Evolutionary conservation across 2,797 vertebrate genomes (phyloP).

Genomic region (Gallirallus australis): DNA sequence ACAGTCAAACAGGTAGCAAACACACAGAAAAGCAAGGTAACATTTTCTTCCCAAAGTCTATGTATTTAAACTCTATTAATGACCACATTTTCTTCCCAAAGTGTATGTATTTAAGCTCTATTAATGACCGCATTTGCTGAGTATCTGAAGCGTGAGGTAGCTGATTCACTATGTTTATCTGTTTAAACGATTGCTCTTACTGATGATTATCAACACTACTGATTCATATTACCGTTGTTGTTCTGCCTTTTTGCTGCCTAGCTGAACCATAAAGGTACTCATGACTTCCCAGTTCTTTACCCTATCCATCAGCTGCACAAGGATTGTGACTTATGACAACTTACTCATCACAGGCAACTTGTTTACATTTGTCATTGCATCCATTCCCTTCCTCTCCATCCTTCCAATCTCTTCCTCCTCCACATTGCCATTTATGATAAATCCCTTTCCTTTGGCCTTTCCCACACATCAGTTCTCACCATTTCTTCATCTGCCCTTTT

Average conservation of each 20-base stretch:
- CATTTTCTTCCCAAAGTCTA: neutral
- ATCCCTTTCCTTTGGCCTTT: neutral
- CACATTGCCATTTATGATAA: neutral
- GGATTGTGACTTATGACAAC: neutral
- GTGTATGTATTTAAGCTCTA: neutral
- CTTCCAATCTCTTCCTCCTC: neutral
- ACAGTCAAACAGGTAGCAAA: slow-evolving; percentile 5
- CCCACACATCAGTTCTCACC: neutral
- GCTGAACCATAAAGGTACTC: neutral
- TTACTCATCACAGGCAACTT: neutral
- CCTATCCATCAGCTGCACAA: neutral
- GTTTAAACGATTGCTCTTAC: neutral
- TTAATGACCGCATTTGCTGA: neutral
- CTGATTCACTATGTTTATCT: slow-evolving; percentile 8
- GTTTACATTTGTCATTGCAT: neutral
- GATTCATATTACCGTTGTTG: slow-evolving; percentile 9
- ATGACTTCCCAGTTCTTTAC: neutral
- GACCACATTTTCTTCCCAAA: neutral
- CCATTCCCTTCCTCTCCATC: neutral
- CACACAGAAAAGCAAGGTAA: slow-evolving; percentile 12
- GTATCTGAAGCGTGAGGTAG: neutral
- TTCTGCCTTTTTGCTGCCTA: slow-evolving; percentile 9
- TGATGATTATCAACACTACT: slow-evolving; percentile 14
- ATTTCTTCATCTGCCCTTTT: neutral
- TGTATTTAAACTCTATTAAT: neutral